These are phyloP conservation scores for Phengaris arion DNA, from an alignment of 2,888 invertebrate species.

Conservation along the genomic window DNA sequence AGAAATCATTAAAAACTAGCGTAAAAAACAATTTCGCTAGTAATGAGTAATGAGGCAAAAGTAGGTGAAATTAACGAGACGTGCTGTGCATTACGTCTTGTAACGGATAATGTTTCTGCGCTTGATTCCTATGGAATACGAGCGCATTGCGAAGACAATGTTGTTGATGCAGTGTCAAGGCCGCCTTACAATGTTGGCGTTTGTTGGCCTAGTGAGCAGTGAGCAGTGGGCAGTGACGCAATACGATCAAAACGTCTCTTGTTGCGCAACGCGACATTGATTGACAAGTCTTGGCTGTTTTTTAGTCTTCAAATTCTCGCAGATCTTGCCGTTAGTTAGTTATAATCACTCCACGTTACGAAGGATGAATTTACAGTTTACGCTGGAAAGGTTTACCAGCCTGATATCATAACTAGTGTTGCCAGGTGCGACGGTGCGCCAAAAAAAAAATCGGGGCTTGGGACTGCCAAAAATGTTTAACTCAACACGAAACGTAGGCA, in stretches of 20 bases:
- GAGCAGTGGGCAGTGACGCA: constrained; percentile 29
- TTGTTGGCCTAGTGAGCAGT: constrained; percentile 39
- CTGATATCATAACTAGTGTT: no score
- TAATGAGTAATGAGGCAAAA: not conserved
- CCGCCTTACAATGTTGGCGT: constrained; percentile 42
- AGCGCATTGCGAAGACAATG: constrained; percentile 29
- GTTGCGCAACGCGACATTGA: constrained; percentile 27
- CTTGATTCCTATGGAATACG: constrained; percentile 23
- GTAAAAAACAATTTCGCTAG: not conserved
- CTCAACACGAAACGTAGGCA: no score
- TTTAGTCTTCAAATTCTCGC: not conserved
- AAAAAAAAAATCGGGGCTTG: no score
- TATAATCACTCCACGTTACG: no score
- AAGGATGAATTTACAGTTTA: no score
- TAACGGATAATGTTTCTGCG: constrained; percentile 21
- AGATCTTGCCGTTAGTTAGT: no score
- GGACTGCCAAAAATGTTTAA: no score
- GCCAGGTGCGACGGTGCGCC: no score
- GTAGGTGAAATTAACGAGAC: not conserved
- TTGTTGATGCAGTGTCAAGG: constrained; percentile 42
- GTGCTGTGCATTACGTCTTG: not conserved
- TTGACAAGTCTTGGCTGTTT: constrained; percentile 6
- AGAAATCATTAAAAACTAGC: not conserved
- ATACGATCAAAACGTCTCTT: constrained; percentile 35
- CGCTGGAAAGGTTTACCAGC: no score